Evolutionary conservation across 2,797 vertebrate species (phyloP).

Genomic region (Pseudochaenichthys georgianus): DNA sequence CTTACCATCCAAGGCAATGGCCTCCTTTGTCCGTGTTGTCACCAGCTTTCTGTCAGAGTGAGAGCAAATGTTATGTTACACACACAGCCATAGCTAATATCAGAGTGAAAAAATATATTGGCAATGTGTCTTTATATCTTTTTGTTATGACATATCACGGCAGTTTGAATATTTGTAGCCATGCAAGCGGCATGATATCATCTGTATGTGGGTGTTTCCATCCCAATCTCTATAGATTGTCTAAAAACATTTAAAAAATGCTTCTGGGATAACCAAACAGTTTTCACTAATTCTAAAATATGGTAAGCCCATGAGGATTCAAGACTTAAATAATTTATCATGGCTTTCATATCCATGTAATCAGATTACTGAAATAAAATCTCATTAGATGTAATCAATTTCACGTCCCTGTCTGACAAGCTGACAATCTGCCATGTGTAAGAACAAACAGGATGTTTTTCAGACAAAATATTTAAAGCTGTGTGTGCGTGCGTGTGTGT

Average conservation of each 20-base stretch:
- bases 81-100: too few species aligned
- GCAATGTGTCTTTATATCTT: too few species aligned
- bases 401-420: conserved; percentile 5
- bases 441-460: conserved; percentile 9
- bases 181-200: neutral
- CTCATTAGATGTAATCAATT: conserved; percentile 31
- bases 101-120: neutral
- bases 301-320: too few species aligned
- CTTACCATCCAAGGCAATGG: neutral
- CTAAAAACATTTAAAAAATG: neutral
- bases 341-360: conserved; percentile 34
- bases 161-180: neutral
- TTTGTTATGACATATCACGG: too few species aligned
- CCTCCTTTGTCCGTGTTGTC: neutral
- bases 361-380: conserved; percentile 42
- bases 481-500: neutral
- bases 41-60: neutral
- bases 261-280: neutral
- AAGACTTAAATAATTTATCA: conserved; percentile 44
- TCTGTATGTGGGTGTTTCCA: neutral
- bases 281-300: neutral
- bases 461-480: conserved; percentile 1
- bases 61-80: neutral
- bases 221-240: neutral
- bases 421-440: neutral